Evolutionary conservation across 2,888 invertebrate genomes (phyloP), one percentile per base, ranked within the genome.

Genomic region (Hirudinaria manillensis): DNA sequence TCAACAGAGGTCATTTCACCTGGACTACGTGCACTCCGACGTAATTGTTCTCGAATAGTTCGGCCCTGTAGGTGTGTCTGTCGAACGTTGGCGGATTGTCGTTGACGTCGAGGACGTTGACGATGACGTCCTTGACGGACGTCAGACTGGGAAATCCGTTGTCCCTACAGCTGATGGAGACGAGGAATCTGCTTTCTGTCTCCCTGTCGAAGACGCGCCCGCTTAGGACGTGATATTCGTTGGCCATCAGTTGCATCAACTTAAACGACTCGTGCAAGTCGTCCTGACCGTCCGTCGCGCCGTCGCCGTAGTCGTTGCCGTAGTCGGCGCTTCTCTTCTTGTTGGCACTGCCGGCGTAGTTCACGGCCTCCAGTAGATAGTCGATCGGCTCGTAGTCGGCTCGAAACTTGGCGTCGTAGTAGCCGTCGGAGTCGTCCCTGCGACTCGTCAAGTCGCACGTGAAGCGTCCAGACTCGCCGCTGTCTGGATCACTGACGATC

Each of bases 61-160:
- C 79, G 21, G 79, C 80, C 29, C 76, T 61, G 75, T 82, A 81
- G 32, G 78, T 75, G 13, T 75, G 36, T 66, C 80, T 75, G 7
- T 76, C 75, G 76, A 83, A 83, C 10, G 75, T 53, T 16, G 84
- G 84, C 4, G 78, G 67, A 74, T 83, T 79, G 79, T 84, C 84
- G 77, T 84, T 84, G 78, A 82, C 81, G 77, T 84, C 84, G 6
- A 77, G 76, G 21, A 84, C 81, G n/a, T 79, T 75, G 29, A 84
- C 81, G 51, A 77, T 77, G 74, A 84, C 81, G 16, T 76, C 80
- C 67, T 79, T 80, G 19, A 78, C 77, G 36, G 79, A 79, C 7
- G 79, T 78, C 36, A 82, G 76, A 3, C 82, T 81, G 6, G 82
- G 82, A 6, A 75, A 78, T 2, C 83, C 84, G 2, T 80, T 79